These are phyloP conservation scores for Seriola dumerili DNA, from an alignment of 2,113 vertebrate genomes.

Conservation along the genomic window DNA sequence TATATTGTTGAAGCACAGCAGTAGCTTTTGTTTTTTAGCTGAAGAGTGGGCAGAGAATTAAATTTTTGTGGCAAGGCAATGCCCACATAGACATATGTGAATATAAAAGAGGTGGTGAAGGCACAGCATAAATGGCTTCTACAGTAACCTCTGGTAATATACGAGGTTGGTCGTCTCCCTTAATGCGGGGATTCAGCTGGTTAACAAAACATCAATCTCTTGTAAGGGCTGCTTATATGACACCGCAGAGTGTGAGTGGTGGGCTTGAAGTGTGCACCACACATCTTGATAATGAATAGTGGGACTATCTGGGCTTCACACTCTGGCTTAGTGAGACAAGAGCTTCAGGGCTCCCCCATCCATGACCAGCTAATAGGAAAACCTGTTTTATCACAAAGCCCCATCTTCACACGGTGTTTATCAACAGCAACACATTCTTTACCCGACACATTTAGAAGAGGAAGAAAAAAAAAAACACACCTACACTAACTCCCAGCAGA, in stretches of 20 bases:
- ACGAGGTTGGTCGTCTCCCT: background rate
- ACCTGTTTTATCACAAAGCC: conserved; percentile 60
- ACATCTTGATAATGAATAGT: conserved; percentile 74
- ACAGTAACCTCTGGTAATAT: conserved; percentile 53
- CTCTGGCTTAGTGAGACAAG: conserved; percentile 54
- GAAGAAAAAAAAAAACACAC: background rate
- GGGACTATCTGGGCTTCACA: conserved; percentile 67
- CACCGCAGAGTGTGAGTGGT: conserved; percentile 42
- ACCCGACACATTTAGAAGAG: conserved; percentile 18
- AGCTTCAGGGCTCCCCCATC: conserved; percentile 61
- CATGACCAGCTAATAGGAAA: conserved; percentile 65
- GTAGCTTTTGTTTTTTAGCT: background rate
- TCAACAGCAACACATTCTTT: conserved; percentile 60
- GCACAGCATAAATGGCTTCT: conserved; percentile 23
- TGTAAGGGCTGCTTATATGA: conserved; percentile 51
- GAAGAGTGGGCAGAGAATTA: background rate
- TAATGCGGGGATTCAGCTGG: conserved; percentile 32
- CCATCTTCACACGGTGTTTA: conserved; percentile 59
- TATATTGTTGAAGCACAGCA: background rate
- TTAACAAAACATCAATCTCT: conserved; percentile 61
- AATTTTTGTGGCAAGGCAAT: background rate
- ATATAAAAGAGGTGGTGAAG: background rate
- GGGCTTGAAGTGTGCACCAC: conserved; percentile 48
- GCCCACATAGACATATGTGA: background rate
- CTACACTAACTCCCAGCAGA: conserved; percentile 18